phyloP scores from a whole-genome alignment of 2,888 invertebrate species.

The Leptopilina drosophilae region DNA sequence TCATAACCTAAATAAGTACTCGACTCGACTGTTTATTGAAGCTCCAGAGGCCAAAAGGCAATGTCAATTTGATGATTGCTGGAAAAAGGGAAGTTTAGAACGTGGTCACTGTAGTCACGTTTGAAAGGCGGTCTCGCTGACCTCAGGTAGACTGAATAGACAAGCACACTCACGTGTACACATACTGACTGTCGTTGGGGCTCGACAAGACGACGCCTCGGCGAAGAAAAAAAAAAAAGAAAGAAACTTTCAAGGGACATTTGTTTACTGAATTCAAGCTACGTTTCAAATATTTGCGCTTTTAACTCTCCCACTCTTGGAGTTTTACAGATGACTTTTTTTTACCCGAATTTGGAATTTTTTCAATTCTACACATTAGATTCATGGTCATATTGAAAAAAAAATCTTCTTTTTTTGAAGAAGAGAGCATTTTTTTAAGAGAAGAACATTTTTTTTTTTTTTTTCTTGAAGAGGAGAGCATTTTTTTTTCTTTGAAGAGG shows the following conservation, averaged over 20 bases:
- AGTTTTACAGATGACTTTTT: not conserved
- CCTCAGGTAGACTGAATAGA: slow-evolving; percentile 48
- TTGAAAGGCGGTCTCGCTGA: slow-evolving; percentile 48
- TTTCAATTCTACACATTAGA: too few relatives aligned
- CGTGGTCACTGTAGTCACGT: slow-evolving; percentile 54
- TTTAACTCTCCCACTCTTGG: slow-evolving; percentile 67
- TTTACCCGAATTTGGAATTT: not conserved
- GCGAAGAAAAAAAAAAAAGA: slow-evolving; percentile 50
- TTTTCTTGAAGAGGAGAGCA: too few relatives aligned
- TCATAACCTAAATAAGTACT: slow-evolving; percentile 47
- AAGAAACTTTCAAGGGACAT: slow-evolving; percentile 60
- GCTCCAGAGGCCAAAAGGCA: slow-evolving; percentile 42
- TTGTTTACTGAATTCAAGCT: slow-evolving; percentile 66
- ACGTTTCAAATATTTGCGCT: slow-evolving; percentile 74
- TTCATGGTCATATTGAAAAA: too few relatives aligned
- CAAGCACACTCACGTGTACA: slow-evolving; percentile 44
- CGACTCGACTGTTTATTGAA: slow-evolving; percentile 60
- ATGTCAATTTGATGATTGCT: slow-evolving; percentile 49
- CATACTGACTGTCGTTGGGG: not conserved
- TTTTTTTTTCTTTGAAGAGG: too few relatives aligned
- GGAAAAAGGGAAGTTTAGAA: slow-evolving; percentile 42
- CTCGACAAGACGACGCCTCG: slow-evolving; percentile 10
- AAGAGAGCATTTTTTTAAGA: too few relatives aligned
- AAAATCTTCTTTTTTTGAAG: too few relatives aligned
- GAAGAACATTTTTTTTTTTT: too few relatives aligned